Evolutionary conservation across 1,140 invertebrate genomes (phyloP), one percentile per base, ranked within the genome.

Genomic region (Drosophila ananassae): DNA sequence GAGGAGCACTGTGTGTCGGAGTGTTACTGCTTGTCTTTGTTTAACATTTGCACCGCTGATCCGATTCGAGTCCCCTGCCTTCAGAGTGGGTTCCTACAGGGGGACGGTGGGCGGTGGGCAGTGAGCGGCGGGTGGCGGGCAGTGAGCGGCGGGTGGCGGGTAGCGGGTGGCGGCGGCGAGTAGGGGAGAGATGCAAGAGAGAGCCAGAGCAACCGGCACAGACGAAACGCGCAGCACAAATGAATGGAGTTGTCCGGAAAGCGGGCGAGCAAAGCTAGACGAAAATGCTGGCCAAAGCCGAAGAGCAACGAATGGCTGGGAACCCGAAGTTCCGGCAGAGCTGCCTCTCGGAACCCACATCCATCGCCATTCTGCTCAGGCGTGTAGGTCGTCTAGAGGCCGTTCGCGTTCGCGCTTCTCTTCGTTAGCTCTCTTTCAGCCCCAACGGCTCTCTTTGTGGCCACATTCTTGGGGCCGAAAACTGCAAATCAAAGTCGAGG

Each of bases 401-500:
- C 89, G 89, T 91, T 90, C 63, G 44, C 13, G 10, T 37, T 37
- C 34, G 0, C 41, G 41, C 2, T 21, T 47, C 44, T 47, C 44
- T 47, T 47, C 21, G 44, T 21, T 9, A 8, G 17, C 21, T 47
- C 44, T 47, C 44, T 47, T 69, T 28, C 46, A 28, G 46, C 48
- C 46, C 46, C 39, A 28, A 32, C 21, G 48, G 32, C 32, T 66
- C 44, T 52, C 37, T 67, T 63, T 37, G 46, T 24, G 39, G 12
- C 13, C 47, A 1, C 10, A n/a, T 52, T 76, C 73, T 76, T 34
- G 47, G 69, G 57, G 63, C 73, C 41, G 41, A 81, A 75, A 90
- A 90, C 84, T 90, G 85, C 90, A 91, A 91, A 91, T 91, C 90
- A 91, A 91, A 91, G 89, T 91, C 81, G 90, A 91, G 90, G 90